Conservation (phyloP, 1,140 invertebrate genomes). For the Caenorhabditis tropicalis region DNA sequence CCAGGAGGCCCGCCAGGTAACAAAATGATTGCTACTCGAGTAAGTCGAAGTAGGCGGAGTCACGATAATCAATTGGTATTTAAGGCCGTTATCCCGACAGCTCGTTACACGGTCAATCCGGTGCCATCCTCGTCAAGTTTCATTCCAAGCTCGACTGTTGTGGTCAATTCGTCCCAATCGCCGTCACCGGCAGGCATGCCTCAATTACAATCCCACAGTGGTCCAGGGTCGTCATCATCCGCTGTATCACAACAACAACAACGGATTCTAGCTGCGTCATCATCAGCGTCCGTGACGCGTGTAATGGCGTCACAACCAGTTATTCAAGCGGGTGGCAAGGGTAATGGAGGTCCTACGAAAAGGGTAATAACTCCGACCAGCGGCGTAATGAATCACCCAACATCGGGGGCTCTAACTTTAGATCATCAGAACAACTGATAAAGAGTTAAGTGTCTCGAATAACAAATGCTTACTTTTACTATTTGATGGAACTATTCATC, state of each 20-base stretch:
- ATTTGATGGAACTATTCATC: too few species aligned
- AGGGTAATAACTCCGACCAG: neutral
- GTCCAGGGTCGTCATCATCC: neutral
- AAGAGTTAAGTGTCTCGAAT: neutral
- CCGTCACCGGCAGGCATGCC: neutral
- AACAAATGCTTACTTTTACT: too few species aligned
- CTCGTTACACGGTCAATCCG: neutral
- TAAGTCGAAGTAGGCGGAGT: neutral
- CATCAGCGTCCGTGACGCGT: neutral
- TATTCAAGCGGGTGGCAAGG: neutral
- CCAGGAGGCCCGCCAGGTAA: neutral
- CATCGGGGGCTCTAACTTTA: neutral
- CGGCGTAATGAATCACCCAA: neutral
- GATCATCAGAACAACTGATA: neutral
- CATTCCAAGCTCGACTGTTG: too few species aligned
- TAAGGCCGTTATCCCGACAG: neutral
- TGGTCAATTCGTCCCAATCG: neutral
- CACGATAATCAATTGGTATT: neutral
- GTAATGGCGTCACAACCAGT: neutral
- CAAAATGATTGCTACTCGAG: neutral
- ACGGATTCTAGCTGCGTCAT: neutral
- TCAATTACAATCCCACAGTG: neutral
- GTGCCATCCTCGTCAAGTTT: neutral
- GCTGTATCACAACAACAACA: neutral
- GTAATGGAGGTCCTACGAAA: neutral